Evolutionary conservation across 2,797 vertebrate species (phyloP).

Genomic region (Coreius guichenoti): DNA sequence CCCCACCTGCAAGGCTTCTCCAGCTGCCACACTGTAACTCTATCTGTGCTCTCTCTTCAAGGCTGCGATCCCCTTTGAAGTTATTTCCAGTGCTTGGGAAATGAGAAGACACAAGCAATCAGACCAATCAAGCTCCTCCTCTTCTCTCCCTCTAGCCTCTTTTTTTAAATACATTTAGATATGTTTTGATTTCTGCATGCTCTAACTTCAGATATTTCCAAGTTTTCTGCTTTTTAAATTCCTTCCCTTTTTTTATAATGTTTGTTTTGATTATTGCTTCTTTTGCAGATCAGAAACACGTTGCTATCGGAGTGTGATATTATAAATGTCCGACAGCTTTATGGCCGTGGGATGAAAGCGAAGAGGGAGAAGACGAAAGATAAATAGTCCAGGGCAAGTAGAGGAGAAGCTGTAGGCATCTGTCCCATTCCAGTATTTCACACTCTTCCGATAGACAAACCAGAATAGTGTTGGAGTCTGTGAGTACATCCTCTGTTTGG

Average conservation of each 20-base stretch:
- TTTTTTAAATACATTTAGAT: background rate
- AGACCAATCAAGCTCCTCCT: slow-evolving; percentile 67
- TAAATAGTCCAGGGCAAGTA: slow-evolving; percentile 50
- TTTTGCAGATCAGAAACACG: background rate
- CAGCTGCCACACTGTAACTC: slow-evolving; percentile 85
- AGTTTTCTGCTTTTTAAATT: background rate
- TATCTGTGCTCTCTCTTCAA: slow-evolving; percentile 79
- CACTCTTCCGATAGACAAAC: slow-evolving; percentile 56
- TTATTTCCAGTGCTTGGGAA: slow-evolving; percentile 86
- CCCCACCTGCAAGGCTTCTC: slow-evolving; percentile 81
- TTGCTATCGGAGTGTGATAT: slow-evolving; percentile 5
- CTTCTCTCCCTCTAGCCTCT: slow-evolving; percentile 22
- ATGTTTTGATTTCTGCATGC: background rate
- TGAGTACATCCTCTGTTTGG: slow-evolving; percentile 55
- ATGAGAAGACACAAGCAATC: slow-evolving; percentile 62
- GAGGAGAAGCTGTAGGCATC: slow-evolving; percentile 52
- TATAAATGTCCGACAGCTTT: slow-evolving; percentile 38
- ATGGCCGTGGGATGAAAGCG: background rate
- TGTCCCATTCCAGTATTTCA: slow-evolving; percentile 55
- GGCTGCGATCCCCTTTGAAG: slow-evolving; percentile 83
- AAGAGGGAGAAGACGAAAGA: slow-evolving; percentile 42
- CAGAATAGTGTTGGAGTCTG: slow-evolving; percentile 55
- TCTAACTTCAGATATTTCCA: background rate
- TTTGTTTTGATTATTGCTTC: slow-evolving; percentile 7
- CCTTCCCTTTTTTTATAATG: background rate